Percentiles rank a stretch among this genome's conserved stretches.
Evolutionary conservation across 2,888 invertebrate genomes (phyloP).

Genomic region (Nephrotoma appendiculata): DNA sequence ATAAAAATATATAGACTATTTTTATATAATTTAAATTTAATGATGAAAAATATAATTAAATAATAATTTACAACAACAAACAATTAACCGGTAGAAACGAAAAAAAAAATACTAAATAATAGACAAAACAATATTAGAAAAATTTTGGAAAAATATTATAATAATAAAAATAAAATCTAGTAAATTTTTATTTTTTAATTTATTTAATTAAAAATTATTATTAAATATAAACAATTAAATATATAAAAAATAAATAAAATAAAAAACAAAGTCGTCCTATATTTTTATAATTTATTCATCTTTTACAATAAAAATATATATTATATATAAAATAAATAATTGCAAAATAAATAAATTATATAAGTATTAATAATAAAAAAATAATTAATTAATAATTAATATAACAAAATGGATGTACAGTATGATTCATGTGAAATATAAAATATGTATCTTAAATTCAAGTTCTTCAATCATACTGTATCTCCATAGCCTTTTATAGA

Average conservation of each 20-base stretch:
- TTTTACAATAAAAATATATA: neutral
- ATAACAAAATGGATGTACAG: neutral
- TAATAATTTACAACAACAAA: neutral
- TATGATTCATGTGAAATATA: neutral
- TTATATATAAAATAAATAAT: neutral
- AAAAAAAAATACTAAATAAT: neutral
- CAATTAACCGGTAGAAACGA: neutral
- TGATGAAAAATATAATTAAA: neutral
- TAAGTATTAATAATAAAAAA: neutral
- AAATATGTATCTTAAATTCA: neutral
- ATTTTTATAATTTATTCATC: slow-evolving; percentile 6
- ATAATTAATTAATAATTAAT: neutral
- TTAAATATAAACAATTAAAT: neutral
- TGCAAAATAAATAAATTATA: neutral
- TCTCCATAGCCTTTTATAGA: slow-evolving; percentile 6
- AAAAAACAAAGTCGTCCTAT: slow-evolving; percentile 5
- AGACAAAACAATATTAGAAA: neutral
- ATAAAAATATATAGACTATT: slow-evolving; percentile 3
- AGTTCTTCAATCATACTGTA: neutral
- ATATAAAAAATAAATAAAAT: neutral
- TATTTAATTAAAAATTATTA: neutral
- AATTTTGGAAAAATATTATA: neutral
- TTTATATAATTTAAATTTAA: slow-evolving; percentile 5
- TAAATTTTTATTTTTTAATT: slow-evolving; percentile 1
- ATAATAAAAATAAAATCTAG: neutral